A percentile compares a stretch with the other conserved stretches of the same genome.
phyloP scores from a whole-genome alignment of 2,888 invertebrate species.

The Bombyx huttoni region DNA sequence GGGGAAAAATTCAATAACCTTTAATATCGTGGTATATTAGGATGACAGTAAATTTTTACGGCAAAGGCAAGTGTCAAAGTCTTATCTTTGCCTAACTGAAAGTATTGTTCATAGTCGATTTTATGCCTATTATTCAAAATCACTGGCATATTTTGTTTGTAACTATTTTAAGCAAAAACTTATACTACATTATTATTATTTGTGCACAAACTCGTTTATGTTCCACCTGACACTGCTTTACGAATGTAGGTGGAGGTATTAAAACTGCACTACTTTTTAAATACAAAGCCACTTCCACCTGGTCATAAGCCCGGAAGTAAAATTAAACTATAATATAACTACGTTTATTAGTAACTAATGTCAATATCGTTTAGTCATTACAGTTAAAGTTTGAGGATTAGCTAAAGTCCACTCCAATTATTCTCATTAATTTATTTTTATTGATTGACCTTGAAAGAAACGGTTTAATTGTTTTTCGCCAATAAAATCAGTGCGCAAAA shows the following conservation, averaged over 20 bases:
- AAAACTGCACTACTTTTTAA: constrained; percentile 8
- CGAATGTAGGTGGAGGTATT: constrained; percentile 1
- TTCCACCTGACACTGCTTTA: constrained; percentile 1
- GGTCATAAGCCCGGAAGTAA: constrained; percentile 15
- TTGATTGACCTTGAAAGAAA: constrained; percentile 11
- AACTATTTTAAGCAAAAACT: background rate
- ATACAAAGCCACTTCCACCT: constrained; percentile 20
- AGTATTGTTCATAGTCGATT: too few relatives aligned
- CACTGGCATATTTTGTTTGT: too few relatives aligned
- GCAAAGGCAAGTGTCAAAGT: too few relatives aligned
- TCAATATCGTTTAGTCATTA: constrained; percentile 24
- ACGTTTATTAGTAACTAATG: constrained; percentile 25
- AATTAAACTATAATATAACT: constrained; percentile 40
- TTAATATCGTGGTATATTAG: too few relatives aligned
- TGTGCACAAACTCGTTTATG: background rate
- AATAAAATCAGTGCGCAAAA: constrained; percentile 27
- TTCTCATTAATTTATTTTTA: constrained; percentile 16
- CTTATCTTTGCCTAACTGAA: too few relatives aligned
- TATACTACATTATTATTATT: background rate
- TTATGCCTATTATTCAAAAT: too few relatives aligned
- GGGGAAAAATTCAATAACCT: too few relatives aligned
- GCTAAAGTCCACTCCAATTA: constrained; percentile 27
- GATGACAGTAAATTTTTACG: too few relatives aligned
- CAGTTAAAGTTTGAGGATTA: constrained; percentile 21
- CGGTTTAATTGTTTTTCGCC: constrained; percentile 19